Evolutionary conservation across 2,888 invertebrate species (phyloP).

Genomic region (Beris morrisii): DNA sequence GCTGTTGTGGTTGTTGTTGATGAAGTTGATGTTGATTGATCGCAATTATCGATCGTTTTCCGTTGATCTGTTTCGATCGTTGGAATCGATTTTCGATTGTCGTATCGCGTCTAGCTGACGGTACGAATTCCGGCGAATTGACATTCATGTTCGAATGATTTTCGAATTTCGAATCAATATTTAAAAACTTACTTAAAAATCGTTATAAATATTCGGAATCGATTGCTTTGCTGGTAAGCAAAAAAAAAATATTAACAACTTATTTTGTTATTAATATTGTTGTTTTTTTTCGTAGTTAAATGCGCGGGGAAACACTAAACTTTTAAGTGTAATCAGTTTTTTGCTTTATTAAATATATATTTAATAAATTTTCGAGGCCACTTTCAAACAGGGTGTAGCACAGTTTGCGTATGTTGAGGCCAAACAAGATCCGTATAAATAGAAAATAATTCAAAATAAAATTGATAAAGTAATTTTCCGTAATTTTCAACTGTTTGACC

Average conservation of each 20-base stretch:
- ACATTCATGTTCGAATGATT: conserved; percentile 19
- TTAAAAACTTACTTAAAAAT: not conserved
- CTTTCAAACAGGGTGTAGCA: conserved; percentile 18
- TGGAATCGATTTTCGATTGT: conserved; percentile 1
- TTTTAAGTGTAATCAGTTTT: conserved; percentile 29
- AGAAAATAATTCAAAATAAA: conserved; percentile 28
- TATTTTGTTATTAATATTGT: not conserved
- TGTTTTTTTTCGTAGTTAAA: not conserved
- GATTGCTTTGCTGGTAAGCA: conserved; percentile 1
- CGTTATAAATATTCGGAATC: conserved; percentile 6
- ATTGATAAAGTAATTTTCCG: conserved; percentile 19
- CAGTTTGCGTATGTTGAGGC: conserved; percentile 21
- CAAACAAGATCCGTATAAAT: conserved; percentile 15
- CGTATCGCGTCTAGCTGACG: conserved; percentile 23
- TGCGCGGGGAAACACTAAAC: not conserved
- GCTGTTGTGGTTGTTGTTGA: not conserved
- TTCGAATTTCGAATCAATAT: not conserved
- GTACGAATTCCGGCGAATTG: conserved; percentile 27
- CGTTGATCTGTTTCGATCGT: not conserved
- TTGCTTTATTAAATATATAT: conserved; percentile 25
- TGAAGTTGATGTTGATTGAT: conserved; percentile 8
- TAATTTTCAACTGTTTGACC: conserved; percentile 29
- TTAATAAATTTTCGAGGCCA: conserved; percentile 20
- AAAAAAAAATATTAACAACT: not conserved
- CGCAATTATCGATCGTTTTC: conserved; percentile 7